A percentile compares a stretch with the other conserved stretches of the same genome.
phyloP scores from a whole-genome alignment of 2,113 vertebrate species.

The Pitta sordida region DNA sequence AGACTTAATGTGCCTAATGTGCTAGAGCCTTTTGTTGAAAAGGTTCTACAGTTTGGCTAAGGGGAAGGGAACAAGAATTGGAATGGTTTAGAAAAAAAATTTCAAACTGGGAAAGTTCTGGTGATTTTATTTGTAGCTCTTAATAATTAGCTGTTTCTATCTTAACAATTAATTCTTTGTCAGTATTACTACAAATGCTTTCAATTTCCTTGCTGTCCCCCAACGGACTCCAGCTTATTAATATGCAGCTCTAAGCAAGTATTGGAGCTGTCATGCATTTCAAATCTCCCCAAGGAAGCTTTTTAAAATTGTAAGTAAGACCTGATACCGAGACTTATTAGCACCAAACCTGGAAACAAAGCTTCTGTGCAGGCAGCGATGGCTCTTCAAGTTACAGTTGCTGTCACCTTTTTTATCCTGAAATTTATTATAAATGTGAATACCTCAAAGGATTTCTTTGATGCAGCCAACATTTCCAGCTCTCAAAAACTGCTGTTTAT shows the following conservation, averaged over 20 bases:
- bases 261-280: constrained; percentile 12
- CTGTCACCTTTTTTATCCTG: constrained; percentile 26
- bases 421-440: constrained; percentile 19
- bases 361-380: background rate
- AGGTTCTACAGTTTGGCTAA: background rate
- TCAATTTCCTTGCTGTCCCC: constrained; percentile 25
- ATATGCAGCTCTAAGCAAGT: constrained; percentile 39
- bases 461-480: background rate
- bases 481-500: constrained; percentile 12
- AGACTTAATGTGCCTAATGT: background rate
- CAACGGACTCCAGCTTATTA: constrained; percentile 3
- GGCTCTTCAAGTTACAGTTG: constrained; percentile 36
- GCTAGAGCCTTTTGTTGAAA: background rate
- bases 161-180: constrained; percentile 43
- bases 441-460: constrained; percentile 6
- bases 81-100: background rate
- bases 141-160: background rate
- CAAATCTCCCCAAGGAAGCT: constrained; percentile 45
- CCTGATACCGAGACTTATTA: constrained; percentile 38
- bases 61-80: background rate
- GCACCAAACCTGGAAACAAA: constrained; percentile 25
- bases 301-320: constrained; percentile 57
- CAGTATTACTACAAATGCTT: constrained; percentile 17
- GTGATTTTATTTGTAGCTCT: background rate
- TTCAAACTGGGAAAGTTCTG: background rate